Conservation (phyloP, 2,113 vertebrate genomes). For the Melospiza georgiana region DNA sequence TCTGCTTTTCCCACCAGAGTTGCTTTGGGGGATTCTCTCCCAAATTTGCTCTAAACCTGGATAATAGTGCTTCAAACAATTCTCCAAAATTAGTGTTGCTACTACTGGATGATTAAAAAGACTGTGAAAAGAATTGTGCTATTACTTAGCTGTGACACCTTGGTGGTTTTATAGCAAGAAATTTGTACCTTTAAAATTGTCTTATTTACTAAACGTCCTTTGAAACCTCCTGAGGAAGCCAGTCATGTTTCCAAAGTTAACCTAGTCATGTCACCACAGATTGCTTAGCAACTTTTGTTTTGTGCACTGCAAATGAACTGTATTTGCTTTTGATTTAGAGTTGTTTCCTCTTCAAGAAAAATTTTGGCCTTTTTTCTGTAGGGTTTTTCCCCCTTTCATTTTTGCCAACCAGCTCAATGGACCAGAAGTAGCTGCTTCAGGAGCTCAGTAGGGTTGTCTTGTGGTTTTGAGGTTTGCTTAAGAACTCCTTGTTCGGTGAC, state of each 20-base stretch:
- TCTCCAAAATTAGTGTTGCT: not conserved
- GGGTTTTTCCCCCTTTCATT: too few relatives aligned
- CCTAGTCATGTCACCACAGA: not conserved
- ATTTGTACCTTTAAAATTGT: not conserved
- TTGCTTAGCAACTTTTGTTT: not conserved
- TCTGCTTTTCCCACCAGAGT: too few relatives aligned
- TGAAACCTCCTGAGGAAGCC: not conserved
- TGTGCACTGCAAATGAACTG: not conserved
- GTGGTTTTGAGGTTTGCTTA: too few relatives aligned
- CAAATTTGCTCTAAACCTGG: too few relatives aligned
- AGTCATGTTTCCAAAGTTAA: not conserved
- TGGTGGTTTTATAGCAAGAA: not conserved
- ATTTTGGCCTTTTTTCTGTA: too few relatives aligned
- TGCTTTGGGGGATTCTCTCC: too few relatives aligned
- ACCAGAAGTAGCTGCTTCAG: too few relatives aligned
- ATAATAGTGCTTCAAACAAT: not conserved
- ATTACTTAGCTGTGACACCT: not conserved
- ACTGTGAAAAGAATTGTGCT: not conserved
- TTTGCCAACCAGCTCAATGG: too few relatives aligned
- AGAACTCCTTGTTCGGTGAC: too few relatives aligned
- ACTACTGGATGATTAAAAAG: not conserved
- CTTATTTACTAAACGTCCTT: not conserved
- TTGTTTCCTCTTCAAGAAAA: too few relatives aligned
- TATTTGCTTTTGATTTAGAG: not conserved
- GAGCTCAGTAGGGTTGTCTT: too few relatives aligned